These are phyloP conservation scores for Babyrousa celebensis DNA, from an alignment of 2,797 vertebrate genomes.

Conservation along the genomic window DNA sequence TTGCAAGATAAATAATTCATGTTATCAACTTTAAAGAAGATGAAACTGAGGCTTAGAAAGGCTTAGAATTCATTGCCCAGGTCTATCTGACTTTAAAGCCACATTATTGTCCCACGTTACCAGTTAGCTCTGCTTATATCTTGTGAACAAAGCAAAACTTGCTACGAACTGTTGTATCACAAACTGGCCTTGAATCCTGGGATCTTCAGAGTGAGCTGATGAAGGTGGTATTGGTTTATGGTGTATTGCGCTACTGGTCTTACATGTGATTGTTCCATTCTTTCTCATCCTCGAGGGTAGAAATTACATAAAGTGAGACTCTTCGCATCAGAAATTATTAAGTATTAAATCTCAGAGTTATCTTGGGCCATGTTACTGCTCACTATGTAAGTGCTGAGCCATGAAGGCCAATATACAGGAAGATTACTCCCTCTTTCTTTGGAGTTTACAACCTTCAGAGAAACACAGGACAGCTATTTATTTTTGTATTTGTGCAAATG, in stretches of 20 bases:
- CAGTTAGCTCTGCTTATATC: not conserved
- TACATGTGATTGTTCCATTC: not conserved
- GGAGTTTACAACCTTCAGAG: constrained; percentile 57
- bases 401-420: not conserved
- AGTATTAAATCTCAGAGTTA: constrained; percentile 25
- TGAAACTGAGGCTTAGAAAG: not conserved
- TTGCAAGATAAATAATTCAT: not conserved
- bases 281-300: constrained; percentile 4
- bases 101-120: not conserved
- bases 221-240: not conserved
- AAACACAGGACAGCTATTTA: constrained; percentile 79
- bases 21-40: not conserved
- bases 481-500: constrained; percentile 85
- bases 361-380: not conserved
- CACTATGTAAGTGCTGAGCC: not conserved
- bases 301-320: constrained; percentile 44
- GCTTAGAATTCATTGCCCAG: not conserved
- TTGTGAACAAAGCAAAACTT: not conserved
- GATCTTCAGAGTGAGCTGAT: not conserved
- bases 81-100: constrained; percentile 13
- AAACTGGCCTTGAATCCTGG: not conserved
- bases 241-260: not conserved
- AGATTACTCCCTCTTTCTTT: constrained; percentile 62
- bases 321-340: constrained; percentile 44
- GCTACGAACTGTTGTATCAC: not conserved